phyloP scores from a whole-genome alignment of 1,140 invertebrate species.

The Chironomus striatipennis region DNA sequence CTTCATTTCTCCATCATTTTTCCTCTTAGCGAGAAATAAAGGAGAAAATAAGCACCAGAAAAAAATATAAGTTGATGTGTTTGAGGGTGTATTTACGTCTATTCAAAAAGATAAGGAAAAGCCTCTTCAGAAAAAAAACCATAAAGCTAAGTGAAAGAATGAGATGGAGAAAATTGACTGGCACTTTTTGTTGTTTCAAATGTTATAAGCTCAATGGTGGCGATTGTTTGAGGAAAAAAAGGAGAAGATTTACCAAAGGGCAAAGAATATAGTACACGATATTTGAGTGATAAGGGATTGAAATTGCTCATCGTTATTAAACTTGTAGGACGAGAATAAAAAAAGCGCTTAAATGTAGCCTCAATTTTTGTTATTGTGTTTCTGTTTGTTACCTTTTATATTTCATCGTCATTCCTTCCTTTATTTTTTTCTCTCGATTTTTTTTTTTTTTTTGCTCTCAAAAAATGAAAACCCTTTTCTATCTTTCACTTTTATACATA shows the following conservation, averaged over 20 bases:
- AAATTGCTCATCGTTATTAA: neutral
- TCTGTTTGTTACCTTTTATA: too few relatives aligned
- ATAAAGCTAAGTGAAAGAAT: neutral
- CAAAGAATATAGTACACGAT: neutral
- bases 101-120: neutral
- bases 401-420: neutral
- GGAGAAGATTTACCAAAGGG: too few relatives aligned
- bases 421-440: neutral
- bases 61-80: neutral
- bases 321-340: neutral
- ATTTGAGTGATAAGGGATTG: constrained; percentile 1
- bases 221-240: too few relatives aligned
- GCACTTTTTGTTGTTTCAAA: neutral
- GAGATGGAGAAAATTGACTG: neutral
- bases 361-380: too few relatives aligned
- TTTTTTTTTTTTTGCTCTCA: neutral
- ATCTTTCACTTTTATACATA: too few relatives aligned
- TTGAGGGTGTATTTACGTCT: neutral
- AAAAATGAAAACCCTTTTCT: neutral
- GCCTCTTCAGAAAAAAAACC: neutral
- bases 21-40: too few relatives aligned
- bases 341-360: neutral
- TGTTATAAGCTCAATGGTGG: too few relatives aligned
- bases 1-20: too few relatives aligned
- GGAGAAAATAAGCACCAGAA: too few relatives aligned